A percentile compares a stretch with the other conserved stretches of the same genome.
phyloP scores from a whole-genome alignment of 2,113 vertebrate genomes.

The Willisornis vidua region DNA sequence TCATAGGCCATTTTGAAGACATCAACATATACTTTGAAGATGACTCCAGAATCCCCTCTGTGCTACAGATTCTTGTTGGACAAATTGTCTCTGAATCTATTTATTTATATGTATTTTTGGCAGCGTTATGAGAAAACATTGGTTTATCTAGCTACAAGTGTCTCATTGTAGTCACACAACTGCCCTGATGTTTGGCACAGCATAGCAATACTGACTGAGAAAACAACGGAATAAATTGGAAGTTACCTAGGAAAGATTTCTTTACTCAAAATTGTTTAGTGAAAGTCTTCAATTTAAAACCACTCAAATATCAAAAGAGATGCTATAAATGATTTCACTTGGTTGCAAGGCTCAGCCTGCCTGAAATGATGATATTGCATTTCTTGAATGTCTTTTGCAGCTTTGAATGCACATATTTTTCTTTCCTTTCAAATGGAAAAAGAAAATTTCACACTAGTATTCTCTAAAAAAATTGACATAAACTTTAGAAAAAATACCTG shows the following conservation, averaged over 20 bases:
- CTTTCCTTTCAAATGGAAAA: not conserved
- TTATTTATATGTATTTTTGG: not conserved
- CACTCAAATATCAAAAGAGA: not conserved
- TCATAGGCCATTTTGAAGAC: constrained; percentile 38
- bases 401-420: not conserved
- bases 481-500: not conserved
- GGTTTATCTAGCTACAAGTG: not conserved
- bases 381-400: not conserved
- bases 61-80: constrained; percentile 1
- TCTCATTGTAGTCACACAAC: not conserved
- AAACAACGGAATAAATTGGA: not conserved
- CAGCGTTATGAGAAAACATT: not conserved
- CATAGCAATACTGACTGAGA: not conserved
- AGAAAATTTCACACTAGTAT: not conserved
- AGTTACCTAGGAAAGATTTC: not conserved
- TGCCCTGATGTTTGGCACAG: not conserved
- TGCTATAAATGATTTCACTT: not conserved
- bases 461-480: not conserved
- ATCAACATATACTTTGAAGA: constrained; percentile 34
- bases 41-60: constrained; percentile 4
- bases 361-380: not conserved
- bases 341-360: not conserved
- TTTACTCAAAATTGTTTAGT: not conserved
- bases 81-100: constrained; percentile 20
- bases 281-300: not conserved